phyloP scores from a whole-genome alignment of 2,113 vertebrate genomes.

The Microcebus jonahi region DNA sequence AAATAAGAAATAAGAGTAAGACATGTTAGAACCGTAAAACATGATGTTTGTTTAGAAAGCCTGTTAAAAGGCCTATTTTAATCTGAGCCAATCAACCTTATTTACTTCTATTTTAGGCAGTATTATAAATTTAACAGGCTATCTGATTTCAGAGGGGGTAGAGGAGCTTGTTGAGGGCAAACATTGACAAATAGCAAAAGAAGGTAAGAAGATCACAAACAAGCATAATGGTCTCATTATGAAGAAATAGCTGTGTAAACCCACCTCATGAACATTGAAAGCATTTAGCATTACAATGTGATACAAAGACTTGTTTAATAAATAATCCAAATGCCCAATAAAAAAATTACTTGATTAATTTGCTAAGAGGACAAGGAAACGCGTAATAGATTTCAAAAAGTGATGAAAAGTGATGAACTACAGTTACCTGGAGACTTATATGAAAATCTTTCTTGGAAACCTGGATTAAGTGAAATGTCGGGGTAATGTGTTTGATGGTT shows the following conservation, averaged over 20 bases:
- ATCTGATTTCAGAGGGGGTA: not conserved
- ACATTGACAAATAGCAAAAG: not conserved
- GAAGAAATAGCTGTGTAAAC: not conserved
- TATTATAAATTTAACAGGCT: not conserved
- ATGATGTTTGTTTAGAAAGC: not conserved
- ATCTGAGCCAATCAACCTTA: not conserved
- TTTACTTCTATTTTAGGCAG: not conserved
- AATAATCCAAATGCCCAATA: not conserved
- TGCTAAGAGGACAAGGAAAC: not conserved
- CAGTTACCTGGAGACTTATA: not conserved
- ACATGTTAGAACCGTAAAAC: not conserved
- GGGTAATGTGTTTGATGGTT: not conserved
- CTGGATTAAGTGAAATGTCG: not conserved
- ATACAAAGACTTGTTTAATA: conserved; percentile 2
- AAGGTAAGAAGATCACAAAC: not conserved
- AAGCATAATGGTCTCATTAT: not conserved
- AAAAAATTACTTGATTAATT: not conserved
- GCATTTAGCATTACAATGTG: not conserved
- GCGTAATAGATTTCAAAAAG: not conserved
- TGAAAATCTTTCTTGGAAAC: conserved; percentile 5
- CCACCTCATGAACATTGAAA: not conserved
- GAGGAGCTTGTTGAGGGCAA: not conserved
- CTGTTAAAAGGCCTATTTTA: not conserved
- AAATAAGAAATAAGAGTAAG: conserved; percentile 10
- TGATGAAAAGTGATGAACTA: not conserved